These are phyloP conservation scores for Mesoclemmys tuberculata DNA, from an alignment of 2,113 vertebrate species.

Conservation along the genomic window DNA sequence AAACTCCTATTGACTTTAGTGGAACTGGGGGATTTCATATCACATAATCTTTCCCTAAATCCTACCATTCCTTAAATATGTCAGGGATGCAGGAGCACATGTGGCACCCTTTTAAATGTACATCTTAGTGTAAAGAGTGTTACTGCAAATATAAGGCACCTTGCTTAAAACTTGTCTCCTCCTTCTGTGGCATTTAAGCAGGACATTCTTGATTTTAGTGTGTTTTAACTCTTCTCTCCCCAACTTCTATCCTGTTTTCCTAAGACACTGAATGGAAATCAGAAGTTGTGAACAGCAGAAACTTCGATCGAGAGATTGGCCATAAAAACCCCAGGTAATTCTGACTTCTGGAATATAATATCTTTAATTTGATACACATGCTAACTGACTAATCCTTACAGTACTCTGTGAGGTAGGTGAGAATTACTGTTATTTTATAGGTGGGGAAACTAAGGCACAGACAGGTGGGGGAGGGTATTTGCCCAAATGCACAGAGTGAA, in stretches of 20 bases:
- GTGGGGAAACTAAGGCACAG: not conserved
- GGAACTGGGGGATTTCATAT: not conserved
- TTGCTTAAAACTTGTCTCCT: not conserved
- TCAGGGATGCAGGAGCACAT: not conserved
- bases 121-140: not conserved
- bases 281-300: conserved; percentile 90
- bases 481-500: not conserved
- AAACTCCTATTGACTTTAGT: not conserved
- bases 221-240: not conserved
- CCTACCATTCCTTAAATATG: not conserved
- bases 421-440: not conserved
- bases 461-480: not conserved
- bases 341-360: not conserved
- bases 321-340: conserved; percentile 95
- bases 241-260: not conserved
- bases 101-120: not conserved
- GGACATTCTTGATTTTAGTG: not conserved
- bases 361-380: not conserved
- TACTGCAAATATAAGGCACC: not conserved
- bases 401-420: not conserved
- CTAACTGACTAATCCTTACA: not conserved
- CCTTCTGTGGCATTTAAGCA: not conserved
- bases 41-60: not conserved
- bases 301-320: conserved; percentile 95
- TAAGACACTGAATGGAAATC: conserved; percentile 95